Base-by-base conservation (phyloP, 92 coral and sea anemone species). In the Palythoa grandiflora region DNA sequence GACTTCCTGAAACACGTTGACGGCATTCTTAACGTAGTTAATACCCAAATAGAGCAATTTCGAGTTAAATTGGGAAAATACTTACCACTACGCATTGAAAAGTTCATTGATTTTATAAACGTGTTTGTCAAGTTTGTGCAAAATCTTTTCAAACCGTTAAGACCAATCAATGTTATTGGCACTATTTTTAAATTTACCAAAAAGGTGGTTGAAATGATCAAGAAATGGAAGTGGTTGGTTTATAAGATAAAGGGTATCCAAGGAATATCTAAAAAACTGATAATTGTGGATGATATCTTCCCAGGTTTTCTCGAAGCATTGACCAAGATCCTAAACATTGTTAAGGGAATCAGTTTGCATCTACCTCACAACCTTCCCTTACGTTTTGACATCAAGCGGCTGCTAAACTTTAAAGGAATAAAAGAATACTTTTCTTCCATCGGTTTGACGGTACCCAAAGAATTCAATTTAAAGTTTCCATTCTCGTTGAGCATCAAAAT, bases 171-270 rank as follows among this genome's bases (percentile, higher is more conserved):
- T 39, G 54, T 92, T 9, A 92, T 97, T 52, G 88, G 92, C 20
- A 87, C 94, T 39, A 83, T 97, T 44, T 85, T 93, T 9, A 87
- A 85, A 83, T 68, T 89, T 85, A 88, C 96, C 19, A 97, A 93
- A 44, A 94, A 89, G 65, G 94, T 93, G 1, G 37, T 94, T 3
- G 87, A 59, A 48, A 86, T 90, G 40, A 88, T 90, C 19, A 93
- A 92, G 75, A 84, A 91, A 83, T 97, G 99, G 99, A 90, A 92
- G n/a, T 93, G 94, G 96, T 60, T 97, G 79, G 89, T 91, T 47
- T 84, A 83, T 68, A 90, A 88, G 65, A 91, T 95, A 55, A 91
- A 89, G 70, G 89, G 88, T 48, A 96, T 97, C 68, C 94, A 95
- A 71, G 78, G 51, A 6, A 79, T 93, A 61, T 93, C 95, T 3